Percentiles rank a stretch among this genome's conserved stretches.
phyloP scores from a whole-genome alignment of 2,113 vertebrate genomes.

The Trachemys scripta region DNA sequence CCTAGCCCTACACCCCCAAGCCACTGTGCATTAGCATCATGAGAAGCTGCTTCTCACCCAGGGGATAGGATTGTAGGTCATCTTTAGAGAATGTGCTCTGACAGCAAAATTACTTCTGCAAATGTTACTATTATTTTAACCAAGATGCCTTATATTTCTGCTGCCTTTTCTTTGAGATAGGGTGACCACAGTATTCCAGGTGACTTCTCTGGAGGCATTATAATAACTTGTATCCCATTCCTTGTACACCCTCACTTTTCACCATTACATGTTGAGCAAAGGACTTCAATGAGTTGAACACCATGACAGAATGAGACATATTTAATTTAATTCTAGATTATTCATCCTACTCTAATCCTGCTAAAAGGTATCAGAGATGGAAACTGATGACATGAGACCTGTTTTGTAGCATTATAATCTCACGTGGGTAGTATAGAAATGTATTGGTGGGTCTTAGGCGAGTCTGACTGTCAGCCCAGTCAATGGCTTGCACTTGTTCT shows the following conservation, averaged over 20 bases:
- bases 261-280: neutral
- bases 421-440: no score
- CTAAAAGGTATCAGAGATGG: neutral
- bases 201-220: neutral
- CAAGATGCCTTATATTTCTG: neutral
- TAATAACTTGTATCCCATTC: neutral
- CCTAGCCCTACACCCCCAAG: neutral
- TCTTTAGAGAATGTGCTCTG: neutral
- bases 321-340: neutral
- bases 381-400: neutral
- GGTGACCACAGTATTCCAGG: neutral
- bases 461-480: neutral
- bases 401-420: neutral
- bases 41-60: neutral
- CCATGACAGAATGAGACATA: neutral
- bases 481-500: neutral
- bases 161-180: neutral
- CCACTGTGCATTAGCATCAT: neutral
- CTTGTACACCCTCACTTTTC: neutral
- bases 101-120: neutral
- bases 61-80: neutral
- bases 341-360: neutral
- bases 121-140: neutral
- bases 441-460: neutral
- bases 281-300: neutral